phyloP scores from a whole-genome alignment of 2,797 vertebrate genomes.

The Prunella strophiata region DNA sequence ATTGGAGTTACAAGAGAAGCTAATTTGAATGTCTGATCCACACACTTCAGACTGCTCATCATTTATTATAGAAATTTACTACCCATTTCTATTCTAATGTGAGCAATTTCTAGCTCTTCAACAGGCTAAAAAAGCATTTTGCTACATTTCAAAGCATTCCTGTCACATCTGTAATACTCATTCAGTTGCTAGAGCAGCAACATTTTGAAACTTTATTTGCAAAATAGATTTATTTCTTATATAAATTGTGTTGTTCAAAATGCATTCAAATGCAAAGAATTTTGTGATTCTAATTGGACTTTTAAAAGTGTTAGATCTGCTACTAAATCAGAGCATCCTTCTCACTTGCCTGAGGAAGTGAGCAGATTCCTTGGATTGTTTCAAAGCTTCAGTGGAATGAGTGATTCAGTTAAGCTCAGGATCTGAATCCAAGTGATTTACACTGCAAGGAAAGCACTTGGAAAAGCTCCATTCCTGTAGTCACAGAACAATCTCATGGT shows the following conservation, averaged over 20 bases:
- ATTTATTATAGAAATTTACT: neutral
- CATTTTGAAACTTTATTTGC: neutral
- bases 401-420: neutral
- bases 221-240: neutral
- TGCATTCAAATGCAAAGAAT: neutral
- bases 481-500: neutral
- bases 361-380: neutral
- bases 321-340: neutral
- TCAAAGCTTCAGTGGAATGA: neutral
- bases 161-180: neutral
- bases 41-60: neutral
- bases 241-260: neutral
- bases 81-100: neutral
- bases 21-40: neutral
- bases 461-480: neutral
- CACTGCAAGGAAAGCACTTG: neutral
- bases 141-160: neutral
- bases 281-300: neutral
- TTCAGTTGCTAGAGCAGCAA: neutral
- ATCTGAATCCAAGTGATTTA: neutral
- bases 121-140: neutral
- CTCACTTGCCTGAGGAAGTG: neutral
- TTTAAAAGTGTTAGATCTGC: neutral
- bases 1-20: neutral
- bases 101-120: slow-evolving; percentile 14